Conservation (phyloP, 2,113 vertebrate species). For the Choloepus hoffmanni region DNA sequence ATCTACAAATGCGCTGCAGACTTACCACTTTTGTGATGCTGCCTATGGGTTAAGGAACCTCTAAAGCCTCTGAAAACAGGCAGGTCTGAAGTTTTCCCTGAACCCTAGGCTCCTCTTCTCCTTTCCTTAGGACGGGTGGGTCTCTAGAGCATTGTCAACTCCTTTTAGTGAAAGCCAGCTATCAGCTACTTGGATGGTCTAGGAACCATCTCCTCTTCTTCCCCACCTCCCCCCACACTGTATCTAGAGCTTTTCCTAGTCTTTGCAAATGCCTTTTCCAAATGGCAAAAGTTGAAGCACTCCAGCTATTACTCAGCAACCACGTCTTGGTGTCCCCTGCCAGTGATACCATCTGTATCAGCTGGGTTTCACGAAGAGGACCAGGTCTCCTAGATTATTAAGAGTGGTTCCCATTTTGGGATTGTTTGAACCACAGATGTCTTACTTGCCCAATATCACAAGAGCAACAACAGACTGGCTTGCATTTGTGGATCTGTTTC, state of each 20-base stretch:
- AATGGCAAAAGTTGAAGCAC: not conserved
- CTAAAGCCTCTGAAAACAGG: not conserved
- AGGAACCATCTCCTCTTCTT: not conserved
- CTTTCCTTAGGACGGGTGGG: not conserved
- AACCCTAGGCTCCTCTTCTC: not conserved
- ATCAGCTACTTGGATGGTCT: not conserved
- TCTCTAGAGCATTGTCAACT: not conserved
- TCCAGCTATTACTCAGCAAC: not conserved
- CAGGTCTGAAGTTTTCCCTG: not conserved
- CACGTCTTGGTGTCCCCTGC: not conserved
- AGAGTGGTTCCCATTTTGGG: not conserved
- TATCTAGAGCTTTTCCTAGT: not conserved
- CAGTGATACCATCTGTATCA: not conserved
- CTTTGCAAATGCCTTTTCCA: conserved; percentile 3
- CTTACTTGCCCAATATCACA: not conserved
- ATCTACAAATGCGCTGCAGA: not conserved
- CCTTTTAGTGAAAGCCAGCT: not conserved
- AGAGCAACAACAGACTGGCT: conserved; percentile 7
- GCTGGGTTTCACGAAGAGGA: not conserved
- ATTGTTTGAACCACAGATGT: not conserved
- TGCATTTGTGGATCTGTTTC: conserved; percentile 61
- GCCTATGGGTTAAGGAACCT: not conserved
- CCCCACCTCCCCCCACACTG: not conserved
- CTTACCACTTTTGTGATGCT: not conserved
- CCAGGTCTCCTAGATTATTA: not conserved